Evolutionary conservation across 2,113 vertebrate genomes (phyloP).

Genomic region (Hepsetus odoe): DNA sequence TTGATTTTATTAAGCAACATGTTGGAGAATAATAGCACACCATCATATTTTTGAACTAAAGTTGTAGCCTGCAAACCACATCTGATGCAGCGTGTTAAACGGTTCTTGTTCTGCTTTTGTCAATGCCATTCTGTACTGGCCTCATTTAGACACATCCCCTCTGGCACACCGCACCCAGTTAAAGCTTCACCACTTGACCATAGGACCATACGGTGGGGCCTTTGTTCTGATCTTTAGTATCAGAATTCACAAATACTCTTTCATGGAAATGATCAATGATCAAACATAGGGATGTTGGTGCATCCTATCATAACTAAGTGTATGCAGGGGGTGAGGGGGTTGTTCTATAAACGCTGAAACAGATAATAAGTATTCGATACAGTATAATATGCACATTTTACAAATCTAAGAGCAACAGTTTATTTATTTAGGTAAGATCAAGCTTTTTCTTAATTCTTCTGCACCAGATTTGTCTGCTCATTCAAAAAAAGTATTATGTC

Average conservation of each 20-base stretch:
- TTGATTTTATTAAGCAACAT: neutral
- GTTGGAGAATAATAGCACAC: neutral
- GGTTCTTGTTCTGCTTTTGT: conserved; percentile 1
- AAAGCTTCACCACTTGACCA: conserved; percentile 26
- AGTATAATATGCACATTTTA: too few relatives aligned
- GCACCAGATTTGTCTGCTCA: too few relatives aligned
- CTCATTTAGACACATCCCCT: conserved; percentile 39
- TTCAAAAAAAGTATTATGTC: too few relatives aligned
- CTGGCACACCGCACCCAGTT: conserved; percentile 32
- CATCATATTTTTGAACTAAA: neutral
- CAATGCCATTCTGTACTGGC: conserved; percentile 35
- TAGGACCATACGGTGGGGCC: neutral
- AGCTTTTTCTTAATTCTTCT: too few relatives aligned
- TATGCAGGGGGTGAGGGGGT: too few relatives aligned
- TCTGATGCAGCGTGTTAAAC: conserved; percentile 20
- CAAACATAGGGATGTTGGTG: neutral
- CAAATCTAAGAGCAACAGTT: too few relatives aligned
- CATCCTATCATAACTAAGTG: neutral
- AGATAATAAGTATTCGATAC: too few relatives aligned
- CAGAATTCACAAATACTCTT: too few relatives aligned
- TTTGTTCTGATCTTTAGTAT: conserved; percentile 9
- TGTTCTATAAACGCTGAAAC: too few relatives aligned
- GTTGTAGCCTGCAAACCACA: neutral
- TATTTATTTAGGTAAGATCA: too few relatives aligned
- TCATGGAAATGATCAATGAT: neutral